phyloP scores from a whole-genome alignment of 2,888 invertebrate species.

The Diploptera punctata region DNA sequence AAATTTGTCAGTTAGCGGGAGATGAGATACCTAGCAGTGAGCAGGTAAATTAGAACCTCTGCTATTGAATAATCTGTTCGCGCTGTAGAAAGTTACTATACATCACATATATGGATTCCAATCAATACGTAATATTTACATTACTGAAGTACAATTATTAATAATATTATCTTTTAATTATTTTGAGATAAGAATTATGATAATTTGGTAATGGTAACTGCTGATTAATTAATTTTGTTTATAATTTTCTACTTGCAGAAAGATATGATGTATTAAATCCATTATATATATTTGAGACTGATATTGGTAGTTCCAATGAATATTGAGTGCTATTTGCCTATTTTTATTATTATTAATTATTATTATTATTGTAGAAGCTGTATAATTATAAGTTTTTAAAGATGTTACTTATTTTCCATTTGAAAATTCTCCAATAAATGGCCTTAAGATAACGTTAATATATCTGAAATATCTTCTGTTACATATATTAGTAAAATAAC shows the following conservation, averaged over 20 bases:
- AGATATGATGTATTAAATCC: conserved; percentile 26
- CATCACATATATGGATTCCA: too few species aligned
- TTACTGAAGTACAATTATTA: conserved; percentile 20
- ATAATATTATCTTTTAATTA: too few species aligned
- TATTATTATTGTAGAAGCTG: conserved; percentile 10
- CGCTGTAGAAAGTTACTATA: too few species aligned
- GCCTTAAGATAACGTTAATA: conserved; percentile 25
- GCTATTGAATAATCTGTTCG: too few species aligned
- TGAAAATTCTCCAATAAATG: conserved; percentile 16
- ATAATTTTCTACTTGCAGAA: conserved; percentile 18
- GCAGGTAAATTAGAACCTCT: too few species aligned
- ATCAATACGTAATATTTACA: not conserved
- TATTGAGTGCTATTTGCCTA: conserved; percentile 22
- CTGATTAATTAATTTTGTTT: too few species aligned
- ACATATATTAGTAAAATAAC: too few species aligned
- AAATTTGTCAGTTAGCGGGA: too few species aligned
- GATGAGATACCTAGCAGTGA: too few species aligned
- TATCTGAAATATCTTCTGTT: too few species aligned
- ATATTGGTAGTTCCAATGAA: conserved; percentile 20
- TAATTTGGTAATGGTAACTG: too few species aligned
- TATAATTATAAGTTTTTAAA: conserved; percentile 23
- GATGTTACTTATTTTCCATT: conserved; percentile 1
- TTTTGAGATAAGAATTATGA: too few species aligned
- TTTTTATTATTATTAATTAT: conserved; percentile 11
- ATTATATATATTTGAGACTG: conserved; percentile 31